Percentiles rank a stretch among this genome's conserved stretches.
These are phyloP conservation scores for Perca flavescens DNA, from an alignment of 2,113 vertebrate genomes.

Conservation along the genomic window DNA sequence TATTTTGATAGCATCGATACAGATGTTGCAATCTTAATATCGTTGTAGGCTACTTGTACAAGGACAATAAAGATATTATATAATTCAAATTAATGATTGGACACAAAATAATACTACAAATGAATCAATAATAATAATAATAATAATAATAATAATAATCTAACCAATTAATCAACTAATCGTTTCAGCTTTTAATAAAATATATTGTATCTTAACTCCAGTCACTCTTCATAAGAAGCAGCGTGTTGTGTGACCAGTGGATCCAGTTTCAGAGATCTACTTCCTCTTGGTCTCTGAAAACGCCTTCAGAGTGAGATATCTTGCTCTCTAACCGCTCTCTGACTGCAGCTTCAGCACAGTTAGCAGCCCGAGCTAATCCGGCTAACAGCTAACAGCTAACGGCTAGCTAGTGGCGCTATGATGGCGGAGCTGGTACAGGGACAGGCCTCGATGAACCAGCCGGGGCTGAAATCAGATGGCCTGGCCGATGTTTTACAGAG, in stretches of 20 bases:
- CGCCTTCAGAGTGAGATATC: conserved; percentile 48
- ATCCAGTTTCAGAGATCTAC: not conserved
- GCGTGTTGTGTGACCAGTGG: not conserved
- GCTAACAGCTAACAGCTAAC: conserved; percentile 73
- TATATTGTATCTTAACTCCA: too few relatives aligned
- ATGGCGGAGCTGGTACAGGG: conserved; percentile 97
- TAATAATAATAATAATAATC: too few relatives aligned
- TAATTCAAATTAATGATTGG: too few relatives aligned
- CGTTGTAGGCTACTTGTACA: too few relatives aligned
- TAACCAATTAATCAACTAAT: too few relatives aligned
- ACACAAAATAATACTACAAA: too few relatives aligned
- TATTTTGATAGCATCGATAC: too few relatives aligned
- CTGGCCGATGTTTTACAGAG: conserved; percentile 93
- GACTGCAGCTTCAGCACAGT: conserved; percentile 45
- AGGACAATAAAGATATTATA: too few relatives aligned
- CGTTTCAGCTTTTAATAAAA: too few relatives aligned
- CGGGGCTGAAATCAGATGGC: conserved; percentile 91
- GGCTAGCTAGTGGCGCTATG: conserved; percentile 80
- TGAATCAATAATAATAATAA: too few relatives aligned
- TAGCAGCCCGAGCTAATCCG: conserved; percentile 70
- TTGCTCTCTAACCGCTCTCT: conserved; percentile 4
- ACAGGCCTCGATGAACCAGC: conserved; percentile 90
- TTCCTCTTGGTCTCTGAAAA: not conserved
- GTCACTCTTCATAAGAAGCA: too few relatives aligned
- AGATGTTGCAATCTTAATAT: too few relatives aligned